Conservation (phyloP, 2,113 vertebrate genomes). For the Bujurquina vittata region DNA sequence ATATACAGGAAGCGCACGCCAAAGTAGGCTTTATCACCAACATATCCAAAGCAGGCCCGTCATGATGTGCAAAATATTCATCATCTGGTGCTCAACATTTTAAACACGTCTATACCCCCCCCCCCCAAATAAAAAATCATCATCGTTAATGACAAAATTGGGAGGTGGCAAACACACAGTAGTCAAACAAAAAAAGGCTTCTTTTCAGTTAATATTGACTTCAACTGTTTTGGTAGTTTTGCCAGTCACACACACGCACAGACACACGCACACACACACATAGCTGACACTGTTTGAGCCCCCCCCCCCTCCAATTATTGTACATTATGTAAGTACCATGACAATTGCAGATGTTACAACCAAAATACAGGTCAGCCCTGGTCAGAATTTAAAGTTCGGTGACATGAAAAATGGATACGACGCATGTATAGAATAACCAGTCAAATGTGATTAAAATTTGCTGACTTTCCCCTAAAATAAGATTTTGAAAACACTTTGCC, state of each 20-base stretch:
- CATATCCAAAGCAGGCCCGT: background rate
- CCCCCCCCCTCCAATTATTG: too few relatives aligned
- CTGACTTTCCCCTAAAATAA: too few relatives aligned
- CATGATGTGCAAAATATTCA: background rate
- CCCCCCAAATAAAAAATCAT: background rate
- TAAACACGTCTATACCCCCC: background rate
- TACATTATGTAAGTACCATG: background rate
- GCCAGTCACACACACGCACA: background rate
- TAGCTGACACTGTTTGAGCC: background rate
- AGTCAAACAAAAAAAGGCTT: background rate
- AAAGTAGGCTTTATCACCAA: too few relatives aligned
- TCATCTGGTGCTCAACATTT: background rate
- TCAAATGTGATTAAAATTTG: too few relatives aligned
- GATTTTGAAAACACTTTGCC: too few relatives aligned
- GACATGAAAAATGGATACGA: too few relatives aligned
- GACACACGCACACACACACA: too few relatives aligned
- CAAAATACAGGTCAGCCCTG: background rate
- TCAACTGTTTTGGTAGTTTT: background rate
- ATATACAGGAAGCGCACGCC: background rate
- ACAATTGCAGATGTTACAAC: background rate
- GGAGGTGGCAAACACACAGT: background rate
- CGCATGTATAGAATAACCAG: too few relatives aligned
- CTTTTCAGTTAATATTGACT: background rate
- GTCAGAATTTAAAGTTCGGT: background rate
- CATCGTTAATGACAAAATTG: background rate